These are phyloP conservation scores for Trigoniulus corallinus DNA, from an alignment of 1,140 invertebrate species.

Conservation along the genomic window DNA sequence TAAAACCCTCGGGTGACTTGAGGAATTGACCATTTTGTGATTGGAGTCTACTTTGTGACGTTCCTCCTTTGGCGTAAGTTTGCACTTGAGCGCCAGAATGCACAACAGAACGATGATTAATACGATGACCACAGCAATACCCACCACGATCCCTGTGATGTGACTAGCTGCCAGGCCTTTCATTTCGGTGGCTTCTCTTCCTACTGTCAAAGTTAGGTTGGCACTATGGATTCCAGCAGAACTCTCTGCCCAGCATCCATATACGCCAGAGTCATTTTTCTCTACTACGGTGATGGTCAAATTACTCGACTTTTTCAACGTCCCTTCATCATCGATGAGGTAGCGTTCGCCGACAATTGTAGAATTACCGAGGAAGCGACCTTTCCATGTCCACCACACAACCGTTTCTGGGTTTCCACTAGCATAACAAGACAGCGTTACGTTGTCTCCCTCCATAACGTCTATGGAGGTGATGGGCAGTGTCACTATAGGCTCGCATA, in stretches of 20 bases:
- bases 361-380: conserved; percentile 32
- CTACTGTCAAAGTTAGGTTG: neutral
- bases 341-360: conserved; percentile 32
- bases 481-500: conserved; percentile 41
- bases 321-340: conserved; percentile 28
- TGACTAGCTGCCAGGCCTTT: neutral
- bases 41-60: neutral
- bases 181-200: neutral
- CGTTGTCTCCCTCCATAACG: conserved; percentile 46
- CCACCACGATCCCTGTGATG: neutral
- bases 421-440: conserved; percentile 51
- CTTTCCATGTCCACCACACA: conserved; percentile 36
- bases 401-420: conserved; percentile 46
- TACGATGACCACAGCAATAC: neutral
- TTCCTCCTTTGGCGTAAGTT: neutral
- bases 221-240: neutral
- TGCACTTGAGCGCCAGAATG: neutral
- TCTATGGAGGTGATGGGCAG: conserved; percentile 8
- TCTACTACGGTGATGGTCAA: neutral
- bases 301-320: neutral
- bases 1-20: neutral
- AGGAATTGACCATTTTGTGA: neutral
- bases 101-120: neutral
- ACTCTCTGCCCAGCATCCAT: neutral
- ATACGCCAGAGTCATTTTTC: neutral